Percentiles rank a stretch among this genome's conserved stretches.
phyloP scores from a whole-genome alignment of 2,113 vertebrate genomes.

The Madoqua kirkii region DNA sequence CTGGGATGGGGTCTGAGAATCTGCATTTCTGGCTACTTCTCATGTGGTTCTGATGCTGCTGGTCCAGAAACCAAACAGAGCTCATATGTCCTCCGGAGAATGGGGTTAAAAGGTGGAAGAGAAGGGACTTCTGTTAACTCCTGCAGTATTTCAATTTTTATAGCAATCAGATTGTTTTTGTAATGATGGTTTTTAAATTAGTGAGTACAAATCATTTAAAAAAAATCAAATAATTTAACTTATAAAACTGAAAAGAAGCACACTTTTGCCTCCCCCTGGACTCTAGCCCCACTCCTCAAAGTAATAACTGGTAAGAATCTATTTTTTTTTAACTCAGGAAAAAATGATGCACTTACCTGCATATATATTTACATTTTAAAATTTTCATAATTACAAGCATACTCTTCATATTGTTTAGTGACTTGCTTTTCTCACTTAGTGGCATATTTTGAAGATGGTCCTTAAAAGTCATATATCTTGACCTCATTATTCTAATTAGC shows the following conservation, averaged over 20 bases:
- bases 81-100: background rate
- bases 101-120: background rate
- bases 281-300: background rate
- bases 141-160: background rate
- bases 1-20: background rate
- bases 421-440: slow-evolving; percentile 14
- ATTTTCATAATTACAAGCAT: background rate
- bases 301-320: background rate
- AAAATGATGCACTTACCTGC: background rate
- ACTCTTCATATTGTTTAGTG: background rate
- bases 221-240: background rate
- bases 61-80: background rate
- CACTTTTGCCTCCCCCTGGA: background rate
- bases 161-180: background rate
- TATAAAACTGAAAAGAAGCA: background rate
- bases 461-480: background rate
- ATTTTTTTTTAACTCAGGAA: background rate
- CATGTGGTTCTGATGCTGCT: background rate
- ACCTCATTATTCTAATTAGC: background rate
- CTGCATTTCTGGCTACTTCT: background rate
- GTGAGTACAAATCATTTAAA: background rate
- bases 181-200: background rate
- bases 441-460: background rate
- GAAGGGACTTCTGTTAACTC: background rate
- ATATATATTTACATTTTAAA: background rate